phyloP scores from a whole-genome alignment of 2,888 invertebrate genomes.

The Oscheius myriophilus region DNA sequence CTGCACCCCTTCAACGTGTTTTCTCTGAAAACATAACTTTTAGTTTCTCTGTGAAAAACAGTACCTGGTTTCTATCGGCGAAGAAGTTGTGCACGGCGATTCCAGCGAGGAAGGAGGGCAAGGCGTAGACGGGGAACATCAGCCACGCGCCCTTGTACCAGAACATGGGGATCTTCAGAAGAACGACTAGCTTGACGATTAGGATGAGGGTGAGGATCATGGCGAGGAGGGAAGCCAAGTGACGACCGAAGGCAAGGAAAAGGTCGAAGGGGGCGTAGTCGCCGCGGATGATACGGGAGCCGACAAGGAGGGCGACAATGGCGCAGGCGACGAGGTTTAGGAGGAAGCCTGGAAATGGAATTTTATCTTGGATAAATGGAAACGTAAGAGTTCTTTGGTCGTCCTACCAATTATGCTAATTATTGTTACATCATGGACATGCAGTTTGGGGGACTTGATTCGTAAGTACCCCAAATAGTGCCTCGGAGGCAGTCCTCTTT shows the following conservation, averaged over 20 bases:
- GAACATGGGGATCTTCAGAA: not conserved
- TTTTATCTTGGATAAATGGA: not conserved
- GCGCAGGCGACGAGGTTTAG: not conserved
- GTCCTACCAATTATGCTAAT: no score
- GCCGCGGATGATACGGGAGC: not conserved
- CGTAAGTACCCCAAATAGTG: no score
- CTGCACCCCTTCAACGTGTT: constrained; percentile 71
- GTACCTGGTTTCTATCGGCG: no score
- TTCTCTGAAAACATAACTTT: constrained; percentile 21
- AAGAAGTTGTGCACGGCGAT: not conserved
- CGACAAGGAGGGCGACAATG: not conserved
- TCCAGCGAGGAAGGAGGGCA: constrained; percentile 5
- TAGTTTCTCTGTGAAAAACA: no score
- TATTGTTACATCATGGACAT: no score
- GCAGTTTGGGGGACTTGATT: no score
- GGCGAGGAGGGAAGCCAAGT: constrained; percentile 1
- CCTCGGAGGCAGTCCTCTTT: no score
- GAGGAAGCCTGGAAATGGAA: not conserved
- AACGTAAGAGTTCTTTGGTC: no score
- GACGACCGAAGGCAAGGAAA: constrained; percentile 1
- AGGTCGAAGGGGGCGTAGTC: constrained; percentile 2
- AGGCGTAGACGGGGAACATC: constrained; percentile 1
- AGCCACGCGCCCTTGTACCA: constrained; percentile 18
- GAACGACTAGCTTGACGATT: not conserved
- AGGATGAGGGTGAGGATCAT: not conserved